Evolutionary conservation across 2,888 invertebrate species (phyloP).

Genomic region (Melanotus villosus): DNA sequence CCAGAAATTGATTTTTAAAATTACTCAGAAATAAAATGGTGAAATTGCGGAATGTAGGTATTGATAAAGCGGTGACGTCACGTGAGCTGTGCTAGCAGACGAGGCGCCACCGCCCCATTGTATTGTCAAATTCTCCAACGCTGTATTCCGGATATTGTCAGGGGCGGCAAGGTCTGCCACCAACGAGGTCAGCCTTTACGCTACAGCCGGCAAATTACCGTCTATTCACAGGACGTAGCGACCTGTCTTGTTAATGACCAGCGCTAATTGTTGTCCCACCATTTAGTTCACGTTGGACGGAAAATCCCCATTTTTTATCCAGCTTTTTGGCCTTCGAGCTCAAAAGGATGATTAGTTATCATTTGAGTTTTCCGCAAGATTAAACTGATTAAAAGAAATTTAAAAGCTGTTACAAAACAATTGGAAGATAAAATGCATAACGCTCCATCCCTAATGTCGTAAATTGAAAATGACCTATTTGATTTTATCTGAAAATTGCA

Average conservation of each 20-base stretch:
- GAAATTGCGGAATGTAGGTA: conserved; percentile 31
- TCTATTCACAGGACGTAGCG: conserved; percentile 20
- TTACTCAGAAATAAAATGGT: conserved; percentile 19
- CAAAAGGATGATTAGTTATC: background rate
- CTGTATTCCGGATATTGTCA: conserved; percentile 30
- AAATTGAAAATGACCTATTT: background rate
- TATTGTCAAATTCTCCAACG: conserved; percentile 41
- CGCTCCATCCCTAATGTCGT: background rate
- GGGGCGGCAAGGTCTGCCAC: conserved; percentile 15
- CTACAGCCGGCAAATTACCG: conserved; percentile 26
- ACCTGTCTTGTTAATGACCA: conserved; percentile 34
- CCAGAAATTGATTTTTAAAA: conserved; percentile 12
- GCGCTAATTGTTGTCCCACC: conserved; percentile 25
- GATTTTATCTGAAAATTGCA: conserved; percentile 18
- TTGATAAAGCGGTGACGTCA: conserved; percentile 44
- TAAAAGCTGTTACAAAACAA: background rate
- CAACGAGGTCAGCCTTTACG: conserved; percentile 35
- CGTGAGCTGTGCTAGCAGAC: conserved; percentile 31
- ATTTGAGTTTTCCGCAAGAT: background rate
- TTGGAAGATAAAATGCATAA: background rate
- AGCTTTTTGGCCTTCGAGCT: background rate
- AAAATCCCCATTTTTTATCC: conserved; percentile 3
- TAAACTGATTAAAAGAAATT: background rate
- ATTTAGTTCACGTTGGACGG: background rate
- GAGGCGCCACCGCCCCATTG: conserved; percentile 41